Base-by-base conservation (phyloP, 2,113 vertebrate genomes). In the Catharus minimus region DNA sequence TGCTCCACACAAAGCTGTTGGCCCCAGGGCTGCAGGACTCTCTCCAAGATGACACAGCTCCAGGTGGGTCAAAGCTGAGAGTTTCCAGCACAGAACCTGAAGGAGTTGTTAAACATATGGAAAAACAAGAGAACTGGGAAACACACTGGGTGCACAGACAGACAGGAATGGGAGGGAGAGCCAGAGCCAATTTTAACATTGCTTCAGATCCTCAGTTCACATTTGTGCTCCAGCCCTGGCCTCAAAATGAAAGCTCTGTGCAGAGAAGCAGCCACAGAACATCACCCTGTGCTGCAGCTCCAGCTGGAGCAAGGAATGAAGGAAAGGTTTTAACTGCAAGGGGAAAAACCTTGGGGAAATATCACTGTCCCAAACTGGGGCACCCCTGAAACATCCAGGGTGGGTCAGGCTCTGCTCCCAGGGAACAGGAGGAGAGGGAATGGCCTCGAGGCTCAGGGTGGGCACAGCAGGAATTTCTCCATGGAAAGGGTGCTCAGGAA, bases 61-160 rank as follows among this genome's bases (percentile, higher is more conserved):
- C 95, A 96, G 93, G 93, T 96, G 68, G 96, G 95, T 96, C 95
- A 96, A 36, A 69, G 84, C 92, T 83, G 71, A 90, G 88, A 89
- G 84, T 55, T 93, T 95, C 95, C 95, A 95, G 84, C 67, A 61
- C 28, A 67, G 67, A 94, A 90, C 67, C 82, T 85, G 87, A 64
- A 85, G 68, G 56, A 86, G 61, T 26, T 92, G 62, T 88, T 89
- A 49, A 94, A 83, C 53, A 84, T 27, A 80, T 7, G 72, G 82
- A 85, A 49, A 82, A 55, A 71, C 0, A 2, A 18, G 50, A 74
- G 24, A 11, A 3, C 55, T 88, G 83, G 75, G 81, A 82, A 95
- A 72, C 55, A 57, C 41, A 10, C 57, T 68, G 10, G 1, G 43
- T 22, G 44, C 2, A 14, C n/a, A 49, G 32, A 16, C 69, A 83